Evolutionary conservation across 2,888 invertebrate genomes (phyloP), one percentile per base, ranked within the genome.

Genomic region (Dione juno): DNA sequence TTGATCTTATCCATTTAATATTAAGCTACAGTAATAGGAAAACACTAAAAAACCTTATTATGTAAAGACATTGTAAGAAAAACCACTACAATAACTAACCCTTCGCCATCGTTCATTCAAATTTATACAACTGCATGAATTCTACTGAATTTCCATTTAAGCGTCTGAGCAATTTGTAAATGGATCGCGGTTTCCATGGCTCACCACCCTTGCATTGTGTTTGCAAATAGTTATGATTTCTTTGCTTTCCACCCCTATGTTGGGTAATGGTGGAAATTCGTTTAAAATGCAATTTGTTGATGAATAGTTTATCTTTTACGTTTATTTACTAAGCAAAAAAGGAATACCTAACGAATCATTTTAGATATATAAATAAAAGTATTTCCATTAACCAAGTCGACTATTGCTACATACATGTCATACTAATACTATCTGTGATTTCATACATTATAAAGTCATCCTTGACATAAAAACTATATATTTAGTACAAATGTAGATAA

Each of bases 141-240:
- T 82, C 80, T 79, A 79, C 78, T 79, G 80, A 78, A 77, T 80
- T 79, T 81, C 82, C 84, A 84, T 87, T 85, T 84, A 85, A 84
- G 81, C 82, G 80, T 79, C 80, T 81, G 81, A 82, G 86, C 88
- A 90, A 91, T 90, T 91, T 91, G 85, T 87, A 89, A 88, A 90
- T 89, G 88, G 90, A 86, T 82, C 83, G 85, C 78, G 81, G 81
- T 79, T 82, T 75, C 79, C 75, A 74, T 74, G 76, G 76, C 70
- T 72, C 74, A 69, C 72, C 77, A 69, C 77, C 77, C 74, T 70
- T 71, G 72, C 71, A 71, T 74, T 75, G 66, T 73, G 70, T 69
- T 73, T 69, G 71, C 52, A 66, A 74, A 74, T 75, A 73, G 75
- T 75, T 74, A 75, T 76, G 76, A 74, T 75, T 75, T 74, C 73